phyloP scores from a whole-genome alignment of 2,113 vertebrate genomes.

The Platichthys flesus region DNA sequence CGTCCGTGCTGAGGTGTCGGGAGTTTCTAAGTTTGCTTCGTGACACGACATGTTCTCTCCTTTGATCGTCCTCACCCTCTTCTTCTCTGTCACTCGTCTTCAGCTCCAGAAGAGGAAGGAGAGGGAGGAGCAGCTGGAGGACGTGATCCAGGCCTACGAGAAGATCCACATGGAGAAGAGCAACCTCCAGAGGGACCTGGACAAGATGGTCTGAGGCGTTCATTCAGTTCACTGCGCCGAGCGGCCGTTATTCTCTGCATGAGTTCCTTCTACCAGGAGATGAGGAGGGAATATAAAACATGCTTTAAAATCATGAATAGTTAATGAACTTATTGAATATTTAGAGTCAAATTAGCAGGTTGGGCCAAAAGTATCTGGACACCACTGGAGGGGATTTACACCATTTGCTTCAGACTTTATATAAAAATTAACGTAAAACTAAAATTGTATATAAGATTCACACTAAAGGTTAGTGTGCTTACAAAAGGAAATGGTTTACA shows the following conservation, averaged over 20 bases:
- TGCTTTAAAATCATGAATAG: neutral
- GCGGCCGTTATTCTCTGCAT: neutral
- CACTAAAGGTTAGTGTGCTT: no score
- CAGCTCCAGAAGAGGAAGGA: slow-evolving; percentile 96
- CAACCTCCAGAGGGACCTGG: slow-evolving; percentile 92
- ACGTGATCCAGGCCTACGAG: slow-evolving; percentile 97
- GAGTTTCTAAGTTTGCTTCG: slow-evolving; percentile 30
- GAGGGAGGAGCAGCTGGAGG: slow-evolving; percentile 94
- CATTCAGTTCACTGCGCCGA: neutral
- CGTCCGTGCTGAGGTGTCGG: slow-evolving; percentile 15
- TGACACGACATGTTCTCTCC: slow-evolving; percentile 39
- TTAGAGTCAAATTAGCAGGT: neutral
- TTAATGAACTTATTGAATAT: neutral
- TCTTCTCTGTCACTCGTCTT: slow-evolving; percentile 12
- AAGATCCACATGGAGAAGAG: slow-evolving; percentile 97
- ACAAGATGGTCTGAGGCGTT: slow-evolving; percentile 88
- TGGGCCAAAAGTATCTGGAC: no score
- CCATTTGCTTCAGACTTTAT: no score
- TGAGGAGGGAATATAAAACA: neutral
- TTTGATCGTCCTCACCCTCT: neutral
- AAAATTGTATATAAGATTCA: no score
- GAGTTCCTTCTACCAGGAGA: slow-evolving; percentile 1
- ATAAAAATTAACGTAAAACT: no score
- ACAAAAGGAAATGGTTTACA: no score
- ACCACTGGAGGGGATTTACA: no score